Evolutionary conservation across 2,797 vertebrate species (phyloP), one percentile per base, ranked within the genome.

Genomic region (Sternotherus odoratus): DNA sequence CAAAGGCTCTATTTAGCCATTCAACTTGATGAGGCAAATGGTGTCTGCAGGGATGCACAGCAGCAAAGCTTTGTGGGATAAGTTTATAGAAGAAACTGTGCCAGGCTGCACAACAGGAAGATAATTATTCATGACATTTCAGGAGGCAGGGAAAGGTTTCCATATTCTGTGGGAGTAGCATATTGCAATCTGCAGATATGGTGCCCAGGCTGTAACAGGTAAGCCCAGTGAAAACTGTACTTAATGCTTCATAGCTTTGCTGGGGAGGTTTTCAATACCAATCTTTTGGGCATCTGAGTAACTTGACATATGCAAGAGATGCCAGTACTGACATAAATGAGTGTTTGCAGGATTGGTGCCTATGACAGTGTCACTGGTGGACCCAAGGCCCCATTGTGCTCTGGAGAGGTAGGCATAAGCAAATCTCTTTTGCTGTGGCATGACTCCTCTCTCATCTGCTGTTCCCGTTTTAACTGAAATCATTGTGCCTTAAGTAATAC

Each of bases 391-490:
- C 43, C 26, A 48, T 6, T 83, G 12, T 26, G 49, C 63, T 93
- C 86, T 53, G 8, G 23, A 93, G 80, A 51, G 77, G 7, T 11
- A 28, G 84, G 69, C 88, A 69, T 53, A 36, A 94, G 82, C 87
- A 1, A 5, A 83, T 85, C 63, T 12, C 36, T 26, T 46, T 43
- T 8, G 28, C 28, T 46, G 26, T 48, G 43, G 72, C 15, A 30
- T 46, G 6, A 3, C 21, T 56, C 46, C 50, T 53, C 79, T 75
- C 66, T 66, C 39, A 26, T 21, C 83, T 17, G 82, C 1, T 12
- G n/a, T 49, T 91, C 79, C 50, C 30, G 30, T 60, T 72, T 79
- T 91, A 51, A 79, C 60, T 89, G 63, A 77, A 88, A 28, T 74
- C 85, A 72, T 3, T 83, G 11, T 72, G 36, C 28, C 69, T 69